Evolutionary conservation across 2,113 vertebrate genomes (phyloP).

Genomic region (Suncus etruscus): DNA sequence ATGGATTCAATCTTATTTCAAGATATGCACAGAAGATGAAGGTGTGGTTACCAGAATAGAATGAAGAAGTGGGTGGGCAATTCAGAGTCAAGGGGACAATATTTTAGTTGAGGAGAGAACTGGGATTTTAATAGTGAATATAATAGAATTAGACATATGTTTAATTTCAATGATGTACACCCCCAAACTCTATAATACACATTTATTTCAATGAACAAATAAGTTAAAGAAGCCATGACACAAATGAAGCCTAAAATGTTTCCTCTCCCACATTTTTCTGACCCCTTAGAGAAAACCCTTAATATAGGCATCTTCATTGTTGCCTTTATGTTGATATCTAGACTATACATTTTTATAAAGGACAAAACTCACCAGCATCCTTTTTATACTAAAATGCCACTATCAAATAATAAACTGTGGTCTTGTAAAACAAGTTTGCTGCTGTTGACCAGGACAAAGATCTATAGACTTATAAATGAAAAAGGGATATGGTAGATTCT

Average conservation of each 20-base stretch:
- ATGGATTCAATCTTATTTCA: no score
- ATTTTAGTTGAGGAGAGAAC: no score
- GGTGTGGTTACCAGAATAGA: no score
- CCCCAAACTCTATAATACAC: no score
- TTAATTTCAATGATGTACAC: no score
- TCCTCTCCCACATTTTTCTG: slow-evolving; percentile 28
- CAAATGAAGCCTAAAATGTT: slow-evolving; percentile 53
- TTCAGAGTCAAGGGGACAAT: no score
- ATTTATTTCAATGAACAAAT: no score
- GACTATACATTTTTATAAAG: slow-evolving; percentile 62
- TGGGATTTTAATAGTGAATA: no score
- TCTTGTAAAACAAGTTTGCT: slow-evolving; percentile 12
- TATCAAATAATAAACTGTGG: not conserved
- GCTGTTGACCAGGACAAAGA: slow-evolving; percentile 51
- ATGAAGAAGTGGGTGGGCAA: no score
- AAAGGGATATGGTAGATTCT: slow-evolving; percentile 41
- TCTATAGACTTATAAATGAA: not conserved
- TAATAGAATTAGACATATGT: no score
- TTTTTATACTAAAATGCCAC: not conserved
- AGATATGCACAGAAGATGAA: no score
- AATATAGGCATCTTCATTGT: slow-evolving; percentile 43
- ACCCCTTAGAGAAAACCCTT: not conserved
- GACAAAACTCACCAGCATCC: not conserved
- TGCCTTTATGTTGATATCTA: slow-evolving; percentile 40
- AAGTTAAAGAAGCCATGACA: no score